Percentiles rank a stretch among this genome's conserved stretches.
Conservation (phyloP, 2,888 invertebrate genomes). For the Eubasilissa splendida region DNA sequence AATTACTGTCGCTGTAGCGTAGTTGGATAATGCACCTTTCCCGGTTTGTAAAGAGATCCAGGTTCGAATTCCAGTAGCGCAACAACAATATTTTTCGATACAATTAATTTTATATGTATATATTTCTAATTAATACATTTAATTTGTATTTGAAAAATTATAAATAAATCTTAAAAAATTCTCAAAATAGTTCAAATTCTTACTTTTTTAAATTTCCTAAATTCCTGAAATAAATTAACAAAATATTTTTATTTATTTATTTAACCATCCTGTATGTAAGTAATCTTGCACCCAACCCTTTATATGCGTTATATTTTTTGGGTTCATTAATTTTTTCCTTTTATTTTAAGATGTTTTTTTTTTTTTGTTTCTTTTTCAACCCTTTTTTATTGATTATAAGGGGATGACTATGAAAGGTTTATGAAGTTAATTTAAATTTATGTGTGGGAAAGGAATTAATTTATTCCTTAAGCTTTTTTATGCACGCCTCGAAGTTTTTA, state of each 20-base stretch:
- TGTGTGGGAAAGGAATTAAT: constrained; percentile 59
- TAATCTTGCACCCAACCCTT: constrained; percentile 57
- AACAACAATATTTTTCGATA: no score
- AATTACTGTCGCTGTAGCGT: no score
- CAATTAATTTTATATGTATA: no score
- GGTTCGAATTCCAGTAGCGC: no score
- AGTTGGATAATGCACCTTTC: no score
- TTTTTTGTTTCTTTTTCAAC: constrained; percentile 45
- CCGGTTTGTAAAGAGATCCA: no score
- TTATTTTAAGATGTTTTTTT: constrained; percentile 32
- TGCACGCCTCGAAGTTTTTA: constrained; percentile 39
- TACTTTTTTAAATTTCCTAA: no score
- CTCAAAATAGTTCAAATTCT: no score
- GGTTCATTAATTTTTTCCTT: constrained; percentile 50
- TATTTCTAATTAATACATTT: no score
- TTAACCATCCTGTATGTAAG: constrained; percentile 43
- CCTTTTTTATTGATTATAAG: constrained; percentile 51
- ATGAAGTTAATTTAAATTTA: constrained; percentile 59
- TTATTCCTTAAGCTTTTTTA: constrained; percentile 47
- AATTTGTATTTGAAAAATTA: no score
- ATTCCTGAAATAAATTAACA: not conserved
- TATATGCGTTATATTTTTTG: constrained; percentile 48
- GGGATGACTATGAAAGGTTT: constrained; percentile 57
- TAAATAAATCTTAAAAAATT: no score
- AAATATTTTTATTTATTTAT: not conserved